A percentile compares a stretch with the other conserved stretches of the same genome.
Evolutionary conservation across 2,797 vertebrate genomes (phyloP).

Genomic region (Luscinia luscinia): DNA sequence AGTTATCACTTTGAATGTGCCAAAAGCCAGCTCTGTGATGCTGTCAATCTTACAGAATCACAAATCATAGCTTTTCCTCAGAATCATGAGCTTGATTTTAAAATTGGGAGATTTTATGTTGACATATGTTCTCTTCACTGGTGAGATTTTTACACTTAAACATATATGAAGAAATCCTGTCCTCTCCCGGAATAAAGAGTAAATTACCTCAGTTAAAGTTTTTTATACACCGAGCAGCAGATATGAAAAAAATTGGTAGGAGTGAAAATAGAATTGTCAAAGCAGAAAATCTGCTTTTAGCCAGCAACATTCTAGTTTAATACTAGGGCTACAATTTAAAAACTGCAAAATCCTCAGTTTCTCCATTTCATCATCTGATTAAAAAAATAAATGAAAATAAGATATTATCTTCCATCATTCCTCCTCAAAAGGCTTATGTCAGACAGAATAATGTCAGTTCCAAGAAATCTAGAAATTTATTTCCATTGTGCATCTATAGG

Average conservation of each 20-base stretch:
- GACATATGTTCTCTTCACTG: not conserved
- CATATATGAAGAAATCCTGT: not conserved
- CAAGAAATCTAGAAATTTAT: not conserved
- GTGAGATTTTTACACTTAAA: not conserved
- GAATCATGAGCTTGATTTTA: not conserved
- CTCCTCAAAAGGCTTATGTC: not conserved
- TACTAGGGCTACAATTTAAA: not conserved
- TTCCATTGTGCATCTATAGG: not conserved
- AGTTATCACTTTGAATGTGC: not conserved
- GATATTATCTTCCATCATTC: not conserved
- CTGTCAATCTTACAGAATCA: not conserved
- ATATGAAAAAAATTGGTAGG: not conserved
- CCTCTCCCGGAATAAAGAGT: not conserved
- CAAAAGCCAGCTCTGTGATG: not conserved
- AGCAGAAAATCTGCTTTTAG: conserved; percentile 18
- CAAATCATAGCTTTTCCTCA: not conserved
- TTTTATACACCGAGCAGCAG: not conserved
- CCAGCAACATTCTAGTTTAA: not conserved
- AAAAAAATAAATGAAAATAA: not conserved
- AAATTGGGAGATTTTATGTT: not conserved
- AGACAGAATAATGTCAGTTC: not conserved
- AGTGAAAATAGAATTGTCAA: not conserved
- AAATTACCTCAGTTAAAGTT: not conserved
- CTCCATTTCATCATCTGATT: not conserved
- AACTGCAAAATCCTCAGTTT: not conserved